Evolutionary conservation across 2,888 invertebrate species (phyloP).

Genomic region (Chorisops tibialis): DNA sequence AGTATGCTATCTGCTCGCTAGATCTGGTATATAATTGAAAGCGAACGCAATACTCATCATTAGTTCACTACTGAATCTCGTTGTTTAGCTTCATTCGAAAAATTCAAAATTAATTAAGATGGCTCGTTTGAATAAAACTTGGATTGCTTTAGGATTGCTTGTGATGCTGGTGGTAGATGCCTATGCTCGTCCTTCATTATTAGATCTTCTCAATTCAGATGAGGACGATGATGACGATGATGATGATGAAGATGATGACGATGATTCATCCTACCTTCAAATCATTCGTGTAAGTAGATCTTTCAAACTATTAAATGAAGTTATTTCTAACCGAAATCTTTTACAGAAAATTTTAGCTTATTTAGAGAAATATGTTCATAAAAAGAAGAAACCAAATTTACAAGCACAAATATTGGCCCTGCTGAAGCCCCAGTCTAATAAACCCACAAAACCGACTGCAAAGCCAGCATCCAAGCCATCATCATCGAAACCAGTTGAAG

Average conservation of each 20-base stretch:
- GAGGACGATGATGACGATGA: not conserved
- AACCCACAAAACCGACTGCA: not conserved
- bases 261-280: too few species aligned
- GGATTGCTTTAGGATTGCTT: not conserved
- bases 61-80: too few species aligned
- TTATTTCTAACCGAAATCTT: too few species aligned
- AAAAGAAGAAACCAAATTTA: not conserved
- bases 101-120: not conserved
- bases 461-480: not conserved
- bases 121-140: not conserved
- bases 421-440: not conserved
- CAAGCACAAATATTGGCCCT: not conserved
- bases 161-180: slow-evolving; percentile 1
- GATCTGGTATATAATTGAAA: too few species aligned
- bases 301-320: too few species aligned
- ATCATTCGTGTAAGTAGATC: too few species aligned
- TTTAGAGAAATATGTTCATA: slow-evolving; percentile 6
- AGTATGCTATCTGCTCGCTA: too few species aligned
- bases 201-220: not conserved
- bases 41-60: too few species aligned
- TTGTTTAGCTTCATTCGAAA: too few species aligned
- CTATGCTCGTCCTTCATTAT: slow-evolving; percentile 5
- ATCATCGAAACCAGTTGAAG: not conserved
- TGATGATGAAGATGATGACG: not conserved
- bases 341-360: not conserved